Conservation (phyloP, 2,113 vertebrate species). For the Xenus cinereus region DNA sequence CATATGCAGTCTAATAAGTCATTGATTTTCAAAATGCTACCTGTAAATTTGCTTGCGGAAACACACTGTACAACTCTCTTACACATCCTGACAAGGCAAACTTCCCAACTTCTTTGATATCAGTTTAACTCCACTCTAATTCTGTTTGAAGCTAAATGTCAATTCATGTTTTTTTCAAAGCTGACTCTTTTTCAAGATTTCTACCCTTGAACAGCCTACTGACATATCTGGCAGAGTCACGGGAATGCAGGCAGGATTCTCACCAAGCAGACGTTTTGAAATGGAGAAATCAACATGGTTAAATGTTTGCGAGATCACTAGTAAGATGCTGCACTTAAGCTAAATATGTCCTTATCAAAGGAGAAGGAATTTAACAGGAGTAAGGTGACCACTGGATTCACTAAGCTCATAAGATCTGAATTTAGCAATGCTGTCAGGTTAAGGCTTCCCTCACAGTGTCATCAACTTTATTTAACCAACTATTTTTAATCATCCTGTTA, state of each 20-base stretch:
- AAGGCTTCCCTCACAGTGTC: neutral
- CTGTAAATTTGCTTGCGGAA: neutral
- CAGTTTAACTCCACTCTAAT: constrained; percentile 45
- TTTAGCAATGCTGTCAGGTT: neutral
- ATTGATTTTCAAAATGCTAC: neutral
- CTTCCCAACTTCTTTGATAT: constrained; percentile 49
- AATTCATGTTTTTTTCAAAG: constrained; percentile 49
- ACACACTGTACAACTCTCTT: neutral
- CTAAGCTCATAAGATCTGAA: neutral
- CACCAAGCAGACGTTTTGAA: neutral
- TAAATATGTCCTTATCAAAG: neutral
- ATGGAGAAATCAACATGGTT: neutral
- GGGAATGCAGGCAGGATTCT: neutral
- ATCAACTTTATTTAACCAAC: neutral
- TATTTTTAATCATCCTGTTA: neutral
- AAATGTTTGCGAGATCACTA: neutral
- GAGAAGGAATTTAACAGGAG: neutral
- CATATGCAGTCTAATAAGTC: neutral
- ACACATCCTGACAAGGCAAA: constrained; percentile 19
- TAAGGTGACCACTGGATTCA: neutral
- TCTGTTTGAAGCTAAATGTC: constrained; percentile 62
- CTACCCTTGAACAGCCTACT: constrained; percentile 13
- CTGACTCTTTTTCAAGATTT: constrained; percentile 14
- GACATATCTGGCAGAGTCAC: constrained; percentile 13
- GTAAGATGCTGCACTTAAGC: neutral